Percentiles rank a stretch among this genome's conserved stretches.
Evolutionary conservation across 2,113 vertebrate species (phyloP).

Genomic region (Bubo scandiacus): DNA sequence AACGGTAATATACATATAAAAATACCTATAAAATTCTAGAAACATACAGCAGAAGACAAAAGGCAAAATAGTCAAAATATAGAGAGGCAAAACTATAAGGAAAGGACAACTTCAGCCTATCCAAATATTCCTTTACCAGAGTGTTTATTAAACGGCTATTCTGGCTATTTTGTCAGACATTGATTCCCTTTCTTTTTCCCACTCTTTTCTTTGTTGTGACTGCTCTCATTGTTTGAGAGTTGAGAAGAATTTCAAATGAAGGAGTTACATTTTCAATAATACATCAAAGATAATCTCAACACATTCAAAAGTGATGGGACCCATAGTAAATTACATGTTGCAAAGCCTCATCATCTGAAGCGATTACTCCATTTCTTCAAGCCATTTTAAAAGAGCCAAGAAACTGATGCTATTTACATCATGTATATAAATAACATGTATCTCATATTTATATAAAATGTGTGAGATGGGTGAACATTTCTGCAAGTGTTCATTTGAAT

Average conservation of each 20-base stretch:
- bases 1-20: background rate
- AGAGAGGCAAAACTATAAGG: background rate
- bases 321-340: conserved; percentile 49
- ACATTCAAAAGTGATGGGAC: conserved; percentile 38
- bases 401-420: conserved; percentile 62
- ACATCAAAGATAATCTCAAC: conserved; percentile 44
- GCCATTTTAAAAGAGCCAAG: conserved; percentile 44
- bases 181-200: background rate
- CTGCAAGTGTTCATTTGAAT: conserved; percentile 62
- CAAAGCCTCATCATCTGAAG: conserved; percentile 55
- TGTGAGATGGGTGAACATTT: conserved; percentile 41
- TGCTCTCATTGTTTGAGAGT: conserved; percentile 4
- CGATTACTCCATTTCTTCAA: conserved; percentile 53
- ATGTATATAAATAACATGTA: conserved; percentile 56
- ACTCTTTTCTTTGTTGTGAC: background rate
- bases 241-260: conserved; percentile 44
- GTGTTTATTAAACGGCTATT: background rate
- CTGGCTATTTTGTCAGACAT: background rate
- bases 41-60: background rate
- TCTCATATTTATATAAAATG: conserved; percentile 56
- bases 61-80: background rate
- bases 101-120: background rate
- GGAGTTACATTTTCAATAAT: conserved; percentile 40
- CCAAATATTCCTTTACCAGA: background rate
- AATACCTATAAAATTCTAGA: background rate